These are phyloP conservation scores for Homarus gammarus DNA, from an alignment of 2,888 invertebrate species.

Conservation along the genomic window DNA sequence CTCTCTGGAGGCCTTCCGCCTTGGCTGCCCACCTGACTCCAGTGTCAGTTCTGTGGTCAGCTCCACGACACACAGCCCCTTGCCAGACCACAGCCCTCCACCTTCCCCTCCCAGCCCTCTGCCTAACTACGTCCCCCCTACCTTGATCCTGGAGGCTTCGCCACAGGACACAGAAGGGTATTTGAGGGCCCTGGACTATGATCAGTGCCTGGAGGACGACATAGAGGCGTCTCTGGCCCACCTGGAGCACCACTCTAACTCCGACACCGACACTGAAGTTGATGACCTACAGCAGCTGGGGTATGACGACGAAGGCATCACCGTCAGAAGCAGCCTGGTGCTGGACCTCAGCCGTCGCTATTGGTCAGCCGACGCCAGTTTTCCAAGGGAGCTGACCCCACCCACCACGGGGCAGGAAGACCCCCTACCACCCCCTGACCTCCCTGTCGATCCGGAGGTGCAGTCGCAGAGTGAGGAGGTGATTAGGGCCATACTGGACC, in stretches of 20 bases:
- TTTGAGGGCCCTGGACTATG: constrained; percentile 21
- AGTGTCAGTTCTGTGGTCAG: constrained; percentile 48
- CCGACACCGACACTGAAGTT: constrained; percentile 62
- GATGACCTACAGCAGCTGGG: constrained; percentile 38
- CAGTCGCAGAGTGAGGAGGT: constrained; percentile 51
- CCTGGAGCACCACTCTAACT: constrained; percentile 31
- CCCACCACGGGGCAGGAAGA: constrained; percentile 15
- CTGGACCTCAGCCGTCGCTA: constrained; percentile 46
- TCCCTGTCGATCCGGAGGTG: constrained; percentile 36
- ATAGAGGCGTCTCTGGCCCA: constrained; percentile 55
- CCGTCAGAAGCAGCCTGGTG: constrained; percentile 30
- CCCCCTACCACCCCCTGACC: constrained; percentile 21
- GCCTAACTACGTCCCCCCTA: neutral
- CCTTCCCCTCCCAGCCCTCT: neutral
- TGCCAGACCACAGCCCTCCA: neutral
- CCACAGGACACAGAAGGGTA: neutral
- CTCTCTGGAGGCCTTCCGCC: constrained; percentile 45
- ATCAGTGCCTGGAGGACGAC: constrained; percentile 61
- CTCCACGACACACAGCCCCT: constrained; percentile 39
- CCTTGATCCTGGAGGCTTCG: neutral
- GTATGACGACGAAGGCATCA: constrained; percentile 1
- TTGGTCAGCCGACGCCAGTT: constrained; percentile 48
- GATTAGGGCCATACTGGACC: constrained; percentile 49
- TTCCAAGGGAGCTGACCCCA: constrained; percentile 31
- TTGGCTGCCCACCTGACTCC: constrained; percentile 1